These are phyloP conservation scores for Megalops atlanticus DNA, from an alignment of 2,113 vertebrate genomes.

Conservation along the genomic window DNA sequence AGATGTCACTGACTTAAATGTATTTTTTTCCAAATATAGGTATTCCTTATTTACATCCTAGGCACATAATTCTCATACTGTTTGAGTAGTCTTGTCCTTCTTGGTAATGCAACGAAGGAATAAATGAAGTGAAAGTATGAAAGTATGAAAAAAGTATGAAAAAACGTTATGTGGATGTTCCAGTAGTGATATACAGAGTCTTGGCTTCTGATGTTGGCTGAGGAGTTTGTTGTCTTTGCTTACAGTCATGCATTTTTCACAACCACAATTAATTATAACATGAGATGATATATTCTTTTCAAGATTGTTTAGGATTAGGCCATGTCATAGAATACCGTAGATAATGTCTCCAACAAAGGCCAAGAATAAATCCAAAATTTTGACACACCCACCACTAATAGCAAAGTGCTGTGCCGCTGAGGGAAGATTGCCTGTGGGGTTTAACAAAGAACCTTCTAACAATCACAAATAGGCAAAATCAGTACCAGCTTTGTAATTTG, in stretches of 20 bases:
- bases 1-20: background rate
- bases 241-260: background rate
- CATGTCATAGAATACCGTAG: background rate
- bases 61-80: background rate
- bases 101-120: background rate
- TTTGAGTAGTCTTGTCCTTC: background rate
- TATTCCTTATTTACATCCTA: background rate
- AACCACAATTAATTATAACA: background rate
- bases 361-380: background rate
- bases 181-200: background rate
- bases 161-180: background rate
- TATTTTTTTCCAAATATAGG: background rate
- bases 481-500: slow-evolving; percentile 32
- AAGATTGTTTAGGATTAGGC: slow-evolving; percentile 5
- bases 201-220: background rate
- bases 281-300: background rate
- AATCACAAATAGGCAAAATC: slow-evolving; percentile 31
- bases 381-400: slow-evolving; percentile 10
- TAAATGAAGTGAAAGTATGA: background rate
- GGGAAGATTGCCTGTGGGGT: background rate
- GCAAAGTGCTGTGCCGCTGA: background rate
- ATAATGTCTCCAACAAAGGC: background rate
- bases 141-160: background rate
- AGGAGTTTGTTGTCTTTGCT: background rate
- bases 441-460: slow-evolving; percentile 31